Conservation (phyloP, 1,140 invertebrate genomes). For the Drosophila auraria region DNA sequence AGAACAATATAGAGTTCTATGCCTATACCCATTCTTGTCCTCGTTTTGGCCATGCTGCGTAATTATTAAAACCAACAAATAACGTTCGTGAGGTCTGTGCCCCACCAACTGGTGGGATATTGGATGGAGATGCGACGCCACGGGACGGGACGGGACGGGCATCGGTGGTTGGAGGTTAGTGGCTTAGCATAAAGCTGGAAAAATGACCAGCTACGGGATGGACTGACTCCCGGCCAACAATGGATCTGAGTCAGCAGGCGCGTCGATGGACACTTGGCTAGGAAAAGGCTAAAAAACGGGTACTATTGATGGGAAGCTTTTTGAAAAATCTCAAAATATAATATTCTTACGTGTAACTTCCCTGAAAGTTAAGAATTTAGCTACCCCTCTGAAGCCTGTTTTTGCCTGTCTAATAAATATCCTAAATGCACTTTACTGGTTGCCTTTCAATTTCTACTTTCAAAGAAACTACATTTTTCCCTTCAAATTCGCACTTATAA, state of each 20-base stretch:
- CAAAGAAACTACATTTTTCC: neutral
- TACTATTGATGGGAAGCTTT: neutral
- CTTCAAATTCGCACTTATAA: neutral
- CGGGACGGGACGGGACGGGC: neutral
- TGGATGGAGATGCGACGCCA: slow-evolving; percentile 1
- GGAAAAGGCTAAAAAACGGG: slow-evolving; percentile 24
- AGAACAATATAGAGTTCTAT: slow-evolving; percentile 11
- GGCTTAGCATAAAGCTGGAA: slow-evolving; percentile 63
- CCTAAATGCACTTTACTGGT: neutral
- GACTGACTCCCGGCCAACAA: slow-evolving; percentile 29
- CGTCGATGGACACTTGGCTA: slow-evolving; percentile 7
- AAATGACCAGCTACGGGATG: slow-evolving; percentile 48
- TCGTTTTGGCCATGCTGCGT: slow-evolving; percentile 57
- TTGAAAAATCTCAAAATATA: too few relatives aligned
- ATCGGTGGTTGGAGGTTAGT: slow-evolving; percentile 29
- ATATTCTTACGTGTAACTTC: neutral
- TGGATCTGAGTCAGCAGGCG: slow-evolving; percentile 49
- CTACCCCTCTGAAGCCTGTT: neutral
- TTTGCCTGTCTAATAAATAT: neutral
- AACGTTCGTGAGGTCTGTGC: slow-evolving; percentile 69
- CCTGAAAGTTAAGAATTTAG: neutral
- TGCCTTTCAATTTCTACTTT: neutral
- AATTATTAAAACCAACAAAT: slow-evolving; percentile 85
- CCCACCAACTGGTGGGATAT: slow-evolving; percentile 8
- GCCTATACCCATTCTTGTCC: slow-evolving; percentile 24